Base-by-base conservation (phyloP, 2,797 vertebrate species). In the Molossus molossus region DNA sequence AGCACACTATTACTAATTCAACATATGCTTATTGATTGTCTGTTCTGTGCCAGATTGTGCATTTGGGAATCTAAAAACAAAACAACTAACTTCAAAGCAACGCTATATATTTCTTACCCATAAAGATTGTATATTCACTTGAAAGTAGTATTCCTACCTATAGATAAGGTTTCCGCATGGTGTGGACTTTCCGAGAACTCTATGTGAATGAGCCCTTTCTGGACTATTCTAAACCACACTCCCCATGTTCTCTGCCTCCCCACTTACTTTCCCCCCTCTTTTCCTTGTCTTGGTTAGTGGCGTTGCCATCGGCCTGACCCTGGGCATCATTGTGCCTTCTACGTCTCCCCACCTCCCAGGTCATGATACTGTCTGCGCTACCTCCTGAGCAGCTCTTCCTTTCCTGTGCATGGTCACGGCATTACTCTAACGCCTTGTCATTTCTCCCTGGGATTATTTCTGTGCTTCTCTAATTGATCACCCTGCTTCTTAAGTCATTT, bases 1-100 rank as follows among this genome's bases (percentile, higher is more conserved):
- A 93, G 48, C 67, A 21, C 48, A 40, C 67, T 82, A 82, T 96
- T 96, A 87, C 33, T 94, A 92, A 97, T 96, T 97, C 58, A 92
- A 8, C 45, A 65, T 64, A 67, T 40, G 18, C 60, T 76, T 96
- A 90, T 96, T 76, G 85, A 94, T 94, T 29, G 23, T 69, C 69
- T 85, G 11, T 25, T 75, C 20, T 90, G 62, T 90, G 75, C 94
- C 95, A 96, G 67, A 17, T n/a, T 83, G 79, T 91, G 6, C 81
- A 91, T 96, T 97, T 94, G 75, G 33, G 23, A 4, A 87, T 92
- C 92, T 91, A 83, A 95, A 89, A 91, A 72, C 79, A 82, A 91
- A 90, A 75, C 33, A 60, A 33, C 10, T 76, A 75, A 87, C 11
- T n/a, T 37, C 53, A 65, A 76, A 94, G 37, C 58, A 90, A 25